Conservation (phyloP, 1,140 invertebrate species). For the Euglossa dilemma region DNA sequence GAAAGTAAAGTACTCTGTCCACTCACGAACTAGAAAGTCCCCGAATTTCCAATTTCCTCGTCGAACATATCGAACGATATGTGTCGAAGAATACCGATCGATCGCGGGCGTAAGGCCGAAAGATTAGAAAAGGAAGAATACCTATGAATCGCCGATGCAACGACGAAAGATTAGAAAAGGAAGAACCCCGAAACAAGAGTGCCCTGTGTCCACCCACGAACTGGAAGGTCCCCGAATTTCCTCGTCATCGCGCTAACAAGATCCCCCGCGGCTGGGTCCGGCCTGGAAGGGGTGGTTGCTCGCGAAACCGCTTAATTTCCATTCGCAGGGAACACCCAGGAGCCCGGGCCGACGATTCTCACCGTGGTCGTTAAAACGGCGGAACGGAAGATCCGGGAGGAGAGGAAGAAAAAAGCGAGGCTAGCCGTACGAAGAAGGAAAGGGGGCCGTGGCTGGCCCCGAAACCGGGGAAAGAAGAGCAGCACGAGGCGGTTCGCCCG, state of each 20-base stretch:
- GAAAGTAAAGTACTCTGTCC: too few relatives aligned
- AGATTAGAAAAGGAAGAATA: too few relatives aligned
- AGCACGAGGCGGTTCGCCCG: neutral
- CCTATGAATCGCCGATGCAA: too few relatives aligned
- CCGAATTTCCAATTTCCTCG: too few relatives aligned
- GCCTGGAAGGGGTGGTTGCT: neutral
- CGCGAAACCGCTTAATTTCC: conserved; percentile 21
- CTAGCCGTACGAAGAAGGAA: neutral
- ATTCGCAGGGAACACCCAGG: conserved; percentile 7
- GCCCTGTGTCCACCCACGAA: neutral
- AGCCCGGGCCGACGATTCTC: neutral
- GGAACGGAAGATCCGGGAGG: neutral
- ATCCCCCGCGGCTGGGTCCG: neutral
- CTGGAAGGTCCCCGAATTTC: neutral
- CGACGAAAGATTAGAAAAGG: too few relatives aligned
- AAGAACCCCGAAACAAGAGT: too few relatives aligned
- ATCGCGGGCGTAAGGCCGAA: too few relatives aligned
- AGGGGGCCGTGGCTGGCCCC: too few relatives aligned
- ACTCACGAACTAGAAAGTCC: too few relatives aligned
- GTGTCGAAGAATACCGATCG: too few relatives aligned
- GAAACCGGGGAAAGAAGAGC: conserved; percentile 12
- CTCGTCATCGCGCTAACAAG: neutral
- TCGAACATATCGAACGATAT: too few relatives aligned
- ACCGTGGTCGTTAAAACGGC: neutral
- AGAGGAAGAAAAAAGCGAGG: neutral